phyloP scores from a whole-genome alignment of 2,888 invertebrate genomes.

The Spisula subtruncata region DNA sequence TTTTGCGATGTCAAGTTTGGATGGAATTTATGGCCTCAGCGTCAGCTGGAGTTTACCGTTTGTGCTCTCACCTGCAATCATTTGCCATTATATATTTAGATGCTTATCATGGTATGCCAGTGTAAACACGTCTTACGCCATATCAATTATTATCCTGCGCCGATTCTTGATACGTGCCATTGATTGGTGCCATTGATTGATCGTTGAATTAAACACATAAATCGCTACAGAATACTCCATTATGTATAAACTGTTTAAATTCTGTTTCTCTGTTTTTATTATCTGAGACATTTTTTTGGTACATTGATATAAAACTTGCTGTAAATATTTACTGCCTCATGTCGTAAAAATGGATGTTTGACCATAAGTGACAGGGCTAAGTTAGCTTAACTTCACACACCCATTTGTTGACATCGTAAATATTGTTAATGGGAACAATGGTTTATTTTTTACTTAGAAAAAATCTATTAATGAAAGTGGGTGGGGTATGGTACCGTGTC shows the following conservation, averaged over 20 bases:
- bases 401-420: background rate
- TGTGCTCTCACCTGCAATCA: constrained; percentile 9
- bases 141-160: constrained; percentile 16
- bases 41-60: constrained; percentile 4
- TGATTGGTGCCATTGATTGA: constrained; percentile 23
- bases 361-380: background rate
- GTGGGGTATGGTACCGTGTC: no score
- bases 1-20: constrained; percentile 20
- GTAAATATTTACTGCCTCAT: no score
- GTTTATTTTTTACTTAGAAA: background rate
- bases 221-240: background rate
- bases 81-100: constrained; percentile 28
- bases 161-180: background rate
- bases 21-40: background rate
- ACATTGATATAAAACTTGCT: background rate
- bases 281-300: background rate
- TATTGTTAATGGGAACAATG: background rate
- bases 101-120: background rate
- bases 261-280: background rate
- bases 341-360: background rate
- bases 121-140: constrained; percentile 24
- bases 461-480: background rate
- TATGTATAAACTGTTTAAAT: constrained; percentile 22
- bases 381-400: background rate
- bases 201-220: background rate